Evolutionary conservation across 35 echinoderm and acorn worm species (phyloP), one percentile per base, ranked within the genome.

Genomic region (Stichopus chloronotus): DNA sequence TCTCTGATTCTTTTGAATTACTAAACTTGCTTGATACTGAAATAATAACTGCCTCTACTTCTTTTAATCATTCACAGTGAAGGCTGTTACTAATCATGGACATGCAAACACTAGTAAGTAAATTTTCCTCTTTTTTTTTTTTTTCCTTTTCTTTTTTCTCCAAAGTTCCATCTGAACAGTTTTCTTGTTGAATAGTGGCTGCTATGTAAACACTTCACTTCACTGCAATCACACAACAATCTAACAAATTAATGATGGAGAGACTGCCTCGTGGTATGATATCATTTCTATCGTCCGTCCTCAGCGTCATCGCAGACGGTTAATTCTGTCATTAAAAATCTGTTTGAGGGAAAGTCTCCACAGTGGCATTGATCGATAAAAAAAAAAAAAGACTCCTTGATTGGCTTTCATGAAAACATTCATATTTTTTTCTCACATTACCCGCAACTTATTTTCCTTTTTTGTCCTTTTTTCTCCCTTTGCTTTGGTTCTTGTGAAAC

Each of bases 391-490:
- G 30, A 85, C 82, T 85, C 82, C 23, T 56, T 85, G 82, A 85
- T 85, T 58, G 57, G 82, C 82, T 84, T 85, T 58, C 11, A 58
- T 4, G 57, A 21, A 43, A 78, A 85, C 55, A 85, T 56, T 83
- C 55, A 58, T 53, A 17, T 53, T 20, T 85, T 85, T 85, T 85
- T 85, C 82, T 58, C 82, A 85, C 82, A 85, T 85, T 85, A 85
- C 58, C 55, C 57, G 7, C 30, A 85, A 58, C 30, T 25, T 23
- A 58, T 6, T 30, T 58, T 74, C 6, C 19, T 14, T 85, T 85
- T 85, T 55, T 55, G 53, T 83, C 6, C 14, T 83, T 83, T 85
- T 85, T 56, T 85, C 55, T 55, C 17, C 58, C 30, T 43, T 43
- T 43, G 5, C 22, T 74, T 74, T 74, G 7, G 7, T 74, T 20